Evolutionary conservation across 2,113 vertebrate genomes (phyloP), one percentile per base, ranked within the genome.

Genomic region (Crotalus horridus): DNA sequence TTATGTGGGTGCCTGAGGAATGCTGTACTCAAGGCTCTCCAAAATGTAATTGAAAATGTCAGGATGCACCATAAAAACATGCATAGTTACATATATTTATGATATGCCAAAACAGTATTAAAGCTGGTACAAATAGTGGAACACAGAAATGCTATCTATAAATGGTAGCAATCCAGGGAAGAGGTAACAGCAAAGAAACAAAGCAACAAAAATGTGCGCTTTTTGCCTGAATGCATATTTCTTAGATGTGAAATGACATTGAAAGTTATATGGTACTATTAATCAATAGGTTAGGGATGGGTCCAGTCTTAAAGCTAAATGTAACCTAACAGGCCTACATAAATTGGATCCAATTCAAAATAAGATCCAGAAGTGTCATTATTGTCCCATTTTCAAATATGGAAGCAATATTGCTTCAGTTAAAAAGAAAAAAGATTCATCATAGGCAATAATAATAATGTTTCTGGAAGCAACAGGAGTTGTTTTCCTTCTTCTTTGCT

Each of bases 41-140:
- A 97, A 95, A 97, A 94, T 20, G 93, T 96, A 97, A 97, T 96
- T 97, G 96, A 94, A 95, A 96, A 94, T 96, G 95, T 97, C 96
- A 96, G 95, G 95, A 96, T 10, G 55, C 96, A 96, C 97, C 95
- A 96, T 96, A 95, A 94, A 54, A 92, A 95, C 96, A 85, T 91
- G 90, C 21, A 81, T 43, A 74, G 89, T 69, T 92, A 89, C 92
- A 39, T 46, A 93, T 95, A 96, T 97, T 96, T 97, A 95, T 96
- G 89, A 93, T 94, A 95, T 94, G 9, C 26, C 21, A 21, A 93
- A 94, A 24, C 87, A 94, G 95, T 93, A 90, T 91, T 95, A 95
- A 96, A 87, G 81, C 20, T 33, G 55, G 26, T 39, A 2, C 61
- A 88, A 56, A 93, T 91, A 87, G 95, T 94, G 92, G 92, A 56